Conservation (phyloP, 2,797 vertebrate species). For the Sebastiscus albofasciatus region DNA sequence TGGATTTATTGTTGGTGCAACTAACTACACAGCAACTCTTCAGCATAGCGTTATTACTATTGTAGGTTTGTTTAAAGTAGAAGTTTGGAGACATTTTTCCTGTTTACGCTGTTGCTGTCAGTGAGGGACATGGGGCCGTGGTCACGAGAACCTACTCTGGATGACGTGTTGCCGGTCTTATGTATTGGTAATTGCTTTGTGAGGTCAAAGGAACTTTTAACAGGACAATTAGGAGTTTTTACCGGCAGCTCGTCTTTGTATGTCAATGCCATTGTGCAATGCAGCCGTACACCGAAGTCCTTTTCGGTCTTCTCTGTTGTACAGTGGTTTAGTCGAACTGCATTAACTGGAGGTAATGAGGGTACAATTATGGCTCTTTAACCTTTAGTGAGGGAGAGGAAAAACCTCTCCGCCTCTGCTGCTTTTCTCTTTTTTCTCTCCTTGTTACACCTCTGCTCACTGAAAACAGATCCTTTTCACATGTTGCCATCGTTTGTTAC, state of each 20-base stretch:
- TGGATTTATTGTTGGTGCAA: no score
- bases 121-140: no score
- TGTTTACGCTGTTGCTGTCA: no score
- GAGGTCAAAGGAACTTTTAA: constrained; percentile 63
- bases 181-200: constrained; percentile 40
- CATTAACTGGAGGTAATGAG: constrained; percentile 59
- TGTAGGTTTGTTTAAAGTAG: no score
- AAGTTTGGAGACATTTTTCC: no score
- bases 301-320: constrained; percentile 26
- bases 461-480: constrained; percentile 38
- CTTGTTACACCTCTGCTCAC: background rate
- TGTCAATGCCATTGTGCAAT: constrained; percentile 38
- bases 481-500: constrained; percentile 39
- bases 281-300: constrained; percentile 12
- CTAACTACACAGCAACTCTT: no score
- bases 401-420: constrained; percentile 14
- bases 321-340: constrained; percentile 41
- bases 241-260: constrained; percentile 53
- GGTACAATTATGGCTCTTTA: constrained; percentile 59
- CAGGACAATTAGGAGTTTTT: constrained; percentile 70
- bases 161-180: no score
- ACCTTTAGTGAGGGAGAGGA: constrained; percentile 44
- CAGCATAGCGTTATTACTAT: no score
- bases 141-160: no score
- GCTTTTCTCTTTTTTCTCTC: background rate